Evolutionary conservation across 2,888 invertebrate species (phyloP).

Genomic region (Megalurothrips usitatus): DNA sequence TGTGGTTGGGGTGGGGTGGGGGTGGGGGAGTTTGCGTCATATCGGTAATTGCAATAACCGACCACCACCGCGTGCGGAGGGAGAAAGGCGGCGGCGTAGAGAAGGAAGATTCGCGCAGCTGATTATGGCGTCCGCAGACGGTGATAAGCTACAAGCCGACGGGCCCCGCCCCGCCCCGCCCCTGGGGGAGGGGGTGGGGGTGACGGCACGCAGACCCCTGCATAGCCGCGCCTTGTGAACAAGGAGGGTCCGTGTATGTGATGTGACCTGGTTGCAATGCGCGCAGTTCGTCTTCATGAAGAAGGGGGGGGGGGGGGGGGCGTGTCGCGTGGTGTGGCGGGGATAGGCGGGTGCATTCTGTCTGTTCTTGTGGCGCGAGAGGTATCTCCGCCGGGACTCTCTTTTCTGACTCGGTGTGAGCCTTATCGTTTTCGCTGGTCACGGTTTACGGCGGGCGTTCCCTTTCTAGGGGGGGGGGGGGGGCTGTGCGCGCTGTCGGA

Average conservation of each 20-base stretch:
- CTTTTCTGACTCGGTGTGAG: too few relatives aligned
- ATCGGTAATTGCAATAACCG: too few relatives aligned
- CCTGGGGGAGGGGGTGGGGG: not conserved
- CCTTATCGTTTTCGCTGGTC: too few relatives aligned
- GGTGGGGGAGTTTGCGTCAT: too few relatives aligned
- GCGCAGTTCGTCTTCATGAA: not conserved
- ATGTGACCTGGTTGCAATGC: slow-evolving; percentile 6
- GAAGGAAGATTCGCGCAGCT: not conserved
- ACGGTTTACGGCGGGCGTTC: too few relatives aligned
- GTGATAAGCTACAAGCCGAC: not conserved
- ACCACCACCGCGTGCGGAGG: too few relatives aligned
- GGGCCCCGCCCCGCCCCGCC: not conserved
- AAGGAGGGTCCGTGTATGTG: not conserved
- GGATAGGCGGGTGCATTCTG: not conserved
- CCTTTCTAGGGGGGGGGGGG: too few relatives aligned
- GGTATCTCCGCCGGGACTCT: too few relatives aligned
- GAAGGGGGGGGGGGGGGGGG: not conserved
- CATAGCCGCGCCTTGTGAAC: not conserved
- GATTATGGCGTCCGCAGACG: not conserved
- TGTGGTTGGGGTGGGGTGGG: too few relatives aligned
- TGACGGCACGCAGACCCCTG: not conserved
- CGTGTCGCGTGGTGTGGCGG: too few relatives aligned
- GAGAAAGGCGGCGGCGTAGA: too few relatives aligned
- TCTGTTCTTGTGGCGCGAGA: not conserved
- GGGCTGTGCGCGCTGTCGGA: too few relatives aligned